phyloP scores from a whole-genome alignment of 2,888 invertebrate species.

The Actias luna region DNA sequence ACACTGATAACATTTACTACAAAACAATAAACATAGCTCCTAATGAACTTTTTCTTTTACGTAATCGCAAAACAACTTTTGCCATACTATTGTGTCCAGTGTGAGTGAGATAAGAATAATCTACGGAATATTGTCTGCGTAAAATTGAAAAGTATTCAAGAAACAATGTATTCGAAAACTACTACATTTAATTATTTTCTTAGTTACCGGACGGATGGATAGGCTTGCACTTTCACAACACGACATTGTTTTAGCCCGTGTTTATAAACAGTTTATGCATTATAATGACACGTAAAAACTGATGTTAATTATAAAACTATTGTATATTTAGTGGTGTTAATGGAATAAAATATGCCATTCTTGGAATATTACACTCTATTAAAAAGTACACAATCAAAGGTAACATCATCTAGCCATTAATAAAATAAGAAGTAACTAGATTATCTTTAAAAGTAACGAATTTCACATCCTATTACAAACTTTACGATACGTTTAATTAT shows the following conservation, averaged over 20 bases:
- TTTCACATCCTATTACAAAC: no score
- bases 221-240: conserved; percentile 40
- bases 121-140: background rate
- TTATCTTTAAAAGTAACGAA: no score
- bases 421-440: no score
- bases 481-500: no score
- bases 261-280: conserved; percentile 38
- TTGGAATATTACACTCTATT: no score
- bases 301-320: conserved; percentile 7
- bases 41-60: conserved; percentile 49
- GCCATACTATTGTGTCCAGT: conserved; percentile 38
- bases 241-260: conserved; percentile 32
- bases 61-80: conserved; percentile 45
- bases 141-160: background rate
- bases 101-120: conserved; percentile 15
- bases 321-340: background rate
- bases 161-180: background rate
- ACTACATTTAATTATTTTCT: conserved; percentile 3
- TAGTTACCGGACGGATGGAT: conserved; percentile 28
- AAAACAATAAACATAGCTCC: background rate
- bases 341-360: background rate
- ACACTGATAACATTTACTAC: conserved; percentile 5
- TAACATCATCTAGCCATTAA: no score
- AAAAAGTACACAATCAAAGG: no score
- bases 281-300: conserved; percentile 4